Conservation (phyloP, 2,888 invertebrate species). For the Bimastos eiseni region DNA sequence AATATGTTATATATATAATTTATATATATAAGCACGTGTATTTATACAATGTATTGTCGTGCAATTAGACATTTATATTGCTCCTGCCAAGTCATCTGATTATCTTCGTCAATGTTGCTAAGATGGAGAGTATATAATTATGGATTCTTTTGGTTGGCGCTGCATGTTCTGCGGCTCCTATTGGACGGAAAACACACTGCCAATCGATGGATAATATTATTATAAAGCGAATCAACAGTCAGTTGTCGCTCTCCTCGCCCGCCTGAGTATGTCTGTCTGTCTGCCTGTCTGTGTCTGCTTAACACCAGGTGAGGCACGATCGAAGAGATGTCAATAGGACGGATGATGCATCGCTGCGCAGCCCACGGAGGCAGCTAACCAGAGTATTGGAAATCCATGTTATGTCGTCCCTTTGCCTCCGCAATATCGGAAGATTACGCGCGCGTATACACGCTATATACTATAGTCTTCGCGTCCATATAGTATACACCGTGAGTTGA, state of each 20-base stretch:
- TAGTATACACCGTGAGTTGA: too few species aligned
- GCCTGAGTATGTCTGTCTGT: neutral
- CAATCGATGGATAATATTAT: neutral
- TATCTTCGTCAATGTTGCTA: neutral
- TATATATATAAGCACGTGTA: neutral
- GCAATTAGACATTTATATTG: neutral
- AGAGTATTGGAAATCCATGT: conserved; percentile 6
- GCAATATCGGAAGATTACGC: neutral
- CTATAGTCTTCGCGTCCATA: too few species aligned
- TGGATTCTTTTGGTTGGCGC: neutral
- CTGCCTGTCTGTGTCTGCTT: neutral
- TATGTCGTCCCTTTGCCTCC: neutral
- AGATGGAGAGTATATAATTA: neutral
- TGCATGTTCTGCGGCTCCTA: too few species aligned
- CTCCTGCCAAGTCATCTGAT: neutral
- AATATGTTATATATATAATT: neutral
- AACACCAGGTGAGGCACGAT: neutral
- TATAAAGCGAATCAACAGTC: neutral
- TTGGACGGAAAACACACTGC: neutral
- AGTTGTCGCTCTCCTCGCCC: neutral
- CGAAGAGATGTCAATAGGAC: neutral
- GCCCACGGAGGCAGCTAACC: neutral
- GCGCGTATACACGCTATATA: too few species aligned
- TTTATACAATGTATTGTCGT: neutral
- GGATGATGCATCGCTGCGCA: neutral